Percentiles rank a stretch among this genome's conserved stretches.
Conservation (phyloP, 2,113 vertebrate species). For the Rhombomys opimus region DNA sequence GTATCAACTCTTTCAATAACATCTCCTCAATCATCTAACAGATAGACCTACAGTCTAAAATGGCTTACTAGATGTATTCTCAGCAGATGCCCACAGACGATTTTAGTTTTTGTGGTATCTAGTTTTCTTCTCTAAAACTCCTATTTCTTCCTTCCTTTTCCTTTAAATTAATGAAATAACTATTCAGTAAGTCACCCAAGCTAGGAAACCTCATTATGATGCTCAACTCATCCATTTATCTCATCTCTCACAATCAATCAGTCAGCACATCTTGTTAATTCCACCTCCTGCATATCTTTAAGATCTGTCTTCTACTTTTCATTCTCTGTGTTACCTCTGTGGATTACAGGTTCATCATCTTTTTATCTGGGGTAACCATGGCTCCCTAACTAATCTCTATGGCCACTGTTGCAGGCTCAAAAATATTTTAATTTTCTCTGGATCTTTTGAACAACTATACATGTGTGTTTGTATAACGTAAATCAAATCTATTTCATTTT, state of each 20-base stretch:
- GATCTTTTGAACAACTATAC: background rate
- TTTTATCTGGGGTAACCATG: background rate
- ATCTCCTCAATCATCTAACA: background rate
- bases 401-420: background rate
- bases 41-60: background rate
- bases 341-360: background rate
- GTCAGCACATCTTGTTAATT: conserved; percentile 50
- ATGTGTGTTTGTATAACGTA: background rate
- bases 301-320: conserved; percentile 31
- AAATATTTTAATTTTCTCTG: background rate
- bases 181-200: conserved; percentile 51
- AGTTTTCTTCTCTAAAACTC: conserved; percentile 22
- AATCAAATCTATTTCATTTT: conserved; percentile 7
- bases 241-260: conserved; percentile 70
- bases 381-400: background rate
- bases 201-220: conserved; percentile 71
- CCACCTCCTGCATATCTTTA: conserved; percentile 49
- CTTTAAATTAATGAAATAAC: conserved; percentile 71
- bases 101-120: conserved; percentile 26
- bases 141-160: conserved; percentile 31
- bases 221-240: conserved; percentile 66
- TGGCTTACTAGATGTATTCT: background rate
- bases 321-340: conserved; percentile 23
- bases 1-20: background rate
- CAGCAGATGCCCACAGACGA: background rate